Conservation (phyloP, 2,797 vertebrate genomes). For the Megalops cyprinoides region DNA sequence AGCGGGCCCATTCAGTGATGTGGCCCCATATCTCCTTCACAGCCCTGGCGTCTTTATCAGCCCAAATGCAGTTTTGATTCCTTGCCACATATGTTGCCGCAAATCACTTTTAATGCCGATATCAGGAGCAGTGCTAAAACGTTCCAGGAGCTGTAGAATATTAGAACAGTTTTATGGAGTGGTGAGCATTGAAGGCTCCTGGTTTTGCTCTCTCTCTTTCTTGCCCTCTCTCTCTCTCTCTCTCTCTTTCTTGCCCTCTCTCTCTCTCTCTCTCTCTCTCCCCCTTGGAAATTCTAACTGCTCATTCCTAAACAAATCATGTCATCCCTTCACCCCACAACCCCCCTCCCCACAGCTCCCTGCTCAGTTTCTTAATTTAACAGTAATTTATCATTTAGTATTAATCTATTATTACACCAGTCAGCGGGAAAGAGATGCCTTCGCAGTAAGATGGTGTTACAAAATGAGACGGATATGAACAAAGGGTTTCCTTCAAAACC, state of each 20-base stretch:
- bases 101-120: constrained; percentile 68
- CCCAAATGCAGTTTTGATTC: constrained; percentile 73
- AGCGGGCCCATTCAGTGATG: constrained; percentile 49
- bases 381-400: background rate
- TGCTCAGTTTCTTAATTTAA: background rate
- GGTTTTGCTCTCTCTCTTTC: no score
- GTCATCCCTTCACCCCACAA: no score
- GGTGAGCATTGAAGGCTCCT: background rate
- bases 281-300: no score
- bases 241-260: background rate
- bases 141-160: constrained; percentile 14
- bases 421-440: background rate
- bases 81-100: constrained; percentile 64
- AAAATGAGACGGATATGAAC: background rate
- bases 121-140: constrained; percentile 49
- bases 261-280: background rate
- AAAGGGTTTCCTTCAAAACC: no score
- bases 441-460: background rate
- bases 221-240: background rate
- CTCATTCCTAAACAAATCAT: no score
- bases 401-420: background rate
- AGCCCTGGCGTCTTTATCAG: constrained; percentile 66
- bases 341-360: no score
- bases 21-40: constrained; percentile 64
- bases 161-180: background rate